Conservation (phyloP, 2,888 invertebrate genomes). For the Diarsia mendica region DNA sequence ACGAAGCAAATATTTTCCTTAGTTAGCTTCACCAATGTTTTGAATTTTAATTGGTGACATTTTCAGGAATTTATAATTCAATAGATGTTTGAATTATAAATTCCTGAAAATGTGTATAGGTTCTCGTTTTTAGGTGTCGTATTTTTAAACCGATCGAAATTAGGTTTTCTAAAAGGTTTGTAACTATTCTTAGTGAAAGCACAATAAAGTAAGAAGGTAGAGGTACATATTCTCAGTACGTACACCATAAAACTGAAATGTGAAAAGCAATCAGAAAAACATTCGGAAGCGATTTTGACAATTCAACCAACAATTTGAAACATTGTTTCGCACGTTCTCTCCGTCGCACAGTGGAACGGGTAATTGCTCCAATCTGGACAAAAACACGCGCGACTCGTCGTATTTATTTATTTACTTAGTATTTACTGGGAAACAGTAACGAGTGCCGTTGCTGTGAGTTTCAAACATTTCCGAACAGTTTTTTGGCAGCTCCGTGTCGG, state of each 20-base stretch:
- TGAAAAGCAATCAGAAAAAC: constrained; percentile 49
- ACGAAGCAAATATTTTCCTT: not conserved
- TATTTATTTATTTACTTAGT: constrained; percentile 90
- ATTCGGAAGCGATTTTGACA: constrained; percentile 64
- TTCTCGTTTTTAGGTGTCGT: no score
- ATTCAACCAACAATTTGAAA: constrained; percentile 73
- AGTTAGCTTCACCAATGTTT: not conserved
- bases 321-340: constrained; percentile 68
- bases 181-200: not conserved
- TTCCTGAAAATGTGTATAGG: no score
- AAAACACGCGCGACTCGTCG: constrained; percentile 82
- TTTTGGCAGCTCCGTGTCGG: constrained; percentile 61
- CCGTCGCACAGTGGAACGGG: constrained; percentile 62
- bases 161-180: no score
- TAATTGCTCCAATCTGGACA: constrained; percentile 87
- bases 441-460: constrained; percentile 69
- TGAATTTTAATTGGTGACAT: not conserved
- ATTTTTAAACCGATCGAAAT: no score
- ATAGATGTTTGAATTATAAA: no score
- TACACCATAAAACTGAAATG: constrained; percentile 28
- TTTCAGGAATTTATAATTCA: no score
- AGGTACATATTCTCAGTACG: not conserved
- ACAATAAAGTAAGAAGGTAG: not conserved
- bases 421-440: constrained; percentile 86
- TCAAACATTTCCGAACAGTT: constrained; percentile 60